These are phyloP conservation scores for Verasper variegatus DNA, from an alignment of 2,113 vertebrate genomes.

Conservation along the genomic window DNA sequence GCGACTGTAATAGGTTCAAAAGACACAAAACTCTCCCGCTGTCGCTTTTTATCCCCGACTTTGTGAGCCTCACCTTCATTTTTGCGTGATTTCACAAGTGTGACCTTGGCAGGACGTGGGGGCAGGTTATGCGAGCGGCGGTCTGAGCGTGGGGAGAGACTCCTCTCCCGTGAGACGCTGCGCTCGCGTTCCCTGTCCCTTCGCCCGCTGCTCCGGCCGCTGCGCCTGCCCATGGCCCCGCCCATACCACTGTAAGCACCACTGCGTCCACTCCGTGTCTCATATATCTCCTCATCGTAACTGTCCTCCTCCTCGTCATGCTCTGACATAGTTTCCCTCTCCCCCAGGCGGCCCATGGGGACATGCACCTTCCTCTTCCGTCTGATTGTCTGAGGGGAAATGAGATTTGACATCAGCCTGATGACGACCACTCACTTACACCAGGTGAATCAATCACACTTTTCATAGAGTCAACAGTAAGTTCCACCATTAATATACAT, in stretches of 20 bases:
- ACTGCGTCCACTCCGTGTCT: slow-evolving; percentile 86
- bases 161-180: slow-evolving; percentile 92
- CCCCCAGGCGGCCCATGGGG: slow-evolving; percentile 89
- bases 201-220: slow-evolving; percentile 84
- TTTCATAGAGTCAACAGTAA: neutral
- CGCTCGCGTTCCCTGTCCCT: slow-evolving; percentile 88
- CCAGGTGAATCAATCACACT: neutral
- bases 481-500: no score
- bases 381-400: slow-evolving; percentile 89
- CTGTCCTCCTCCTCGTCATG: slow-evolving; percentile 96
- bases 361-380: slow-evolving; percentile 97
- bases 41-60: slow-evolving; percentile 43
- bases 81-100: slow-evolving; percentile 95
- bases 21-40: neutral
- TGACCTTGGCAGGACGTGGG: slow-evolving; percentile 95
- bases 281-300: slow-evolving; percentile 93
- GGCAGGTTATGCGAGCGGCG: slow-evolving; percentile 91
- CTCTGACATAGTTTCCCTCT: slow-evolving; percentile 92
- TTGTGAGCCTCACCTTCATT: slow-evolving; percentile 93
- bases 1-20: neutral
- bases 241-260: slow-evolving; percentile 80
- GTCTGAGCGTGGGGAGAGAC: slow-evolving; percentile 92
- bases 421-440: neutral
- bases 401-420: slow-evolving; percentile 10
- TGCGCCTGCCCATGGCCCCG: slow-evolving; percentile 78